Percentiles rank a stretch among this genome's conserved stretches.
Conservation (phyloP, 2,888 invertebrate genomes). For the Protodeltote pygarga region DNA sequence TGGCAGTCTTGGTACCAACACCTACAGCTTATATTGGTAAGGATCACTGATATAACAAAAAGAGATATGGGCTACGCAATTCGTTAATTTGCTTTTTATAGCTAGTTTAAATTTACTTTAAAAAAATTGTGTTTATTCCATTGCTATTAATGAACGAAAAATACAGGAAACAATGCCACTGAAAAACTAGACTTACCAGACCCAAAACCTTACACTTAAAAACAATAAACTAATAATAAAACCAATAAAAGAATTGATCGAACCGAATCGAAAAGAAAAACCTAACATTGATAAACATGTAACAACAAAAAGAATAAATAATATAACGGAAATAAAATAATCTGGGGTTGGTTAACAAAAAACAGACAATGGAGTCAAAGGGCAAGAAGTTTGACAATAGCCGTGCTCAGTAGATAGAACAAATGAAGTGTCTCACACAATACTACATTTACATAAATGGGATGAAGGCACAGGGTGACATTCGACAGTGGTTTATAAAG, state of each 20-base stretch:
- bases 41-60: too few relatives aligned
- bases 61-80: too few relatives aligned
- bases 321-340: constrained; percentile 86
- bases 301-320: constrained; percentile 69
- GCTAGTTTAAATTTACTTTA: too few relatives aligned
- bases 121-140: too few relatives aligned
- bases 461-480: constrained; percentile 62
- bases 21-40: constrained; percentile 60
- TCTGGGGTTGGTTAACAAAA: constrained; percentile 78
- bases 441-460: constrained; percentile 82
- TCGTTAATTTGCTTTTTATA: too few relatives aligned
- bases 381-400: constrained; percentile 79
- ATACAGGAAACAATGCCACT: too few relatives aligned
- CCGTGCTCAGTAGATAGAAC: constrained; percentile 73
- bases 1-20: constrained; percentile 65
- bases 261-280: constrained; percentile 26
- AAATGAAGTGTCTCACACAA: constrained; percentile 82
- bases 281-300: constrained; percentile 67
- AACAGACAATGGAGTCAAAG: constrained; percentile 86
- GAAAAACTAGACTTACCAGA: too few relatives aligned
- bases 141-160: too few relatives aligned
- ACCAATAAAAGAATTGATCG: constrained; percentile 15
- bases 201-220: too few relatives aligned
- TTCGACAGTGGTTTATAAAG: constrained; percentile 46
- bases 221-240: constrained; percentile 36